A percentile compares a stretch with the other conserved stretches of the same genome.
These are phyloP conservation scores for Ochropacha duplaris DNA, from an alignment of 2,888 invertebrate species.

Conservation along the genomic window DNA sequence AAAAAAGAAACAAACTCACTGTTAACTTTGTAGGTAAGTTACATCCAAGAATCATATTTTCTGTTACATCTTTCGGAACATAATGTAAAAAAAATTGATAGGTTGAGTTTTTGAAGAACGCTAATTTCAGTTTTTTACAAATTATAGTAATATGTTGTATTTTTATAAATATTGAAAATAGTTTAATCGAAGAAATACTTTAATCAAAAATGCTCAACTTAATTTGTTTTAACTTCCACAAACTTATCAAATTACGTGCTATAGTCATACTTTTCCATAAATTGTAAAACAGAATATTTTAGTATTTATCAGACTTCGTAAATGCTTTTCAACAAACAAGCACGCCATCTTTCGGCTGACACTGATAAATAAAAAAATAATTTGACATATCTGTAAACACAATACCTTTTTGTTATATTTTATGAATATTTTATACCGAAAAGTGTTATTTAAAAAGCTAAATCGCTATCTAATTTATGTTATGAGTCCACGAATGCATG, in stretches of 20 bases:
- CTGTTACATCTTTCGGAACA: no score
- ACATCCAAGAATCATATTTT: no score
- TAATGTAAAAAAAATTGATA: not conserved
- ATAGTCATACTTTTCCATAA: not conserved
- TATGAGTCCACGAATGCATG: not conserved
- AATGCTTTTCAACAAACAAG: slow-evolving; percentile 24
- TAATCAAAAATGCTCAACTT: no score
- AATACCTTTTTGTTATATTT: slow-evolving; percentile 38
- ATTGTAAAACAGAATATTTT: not conserved
- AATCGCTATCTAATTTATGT: not conserved
- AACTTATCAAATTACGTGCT: not conserved
- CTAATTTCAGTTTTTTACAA: no score
- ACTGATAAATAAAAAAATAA: slow-evolving; percentile 18
- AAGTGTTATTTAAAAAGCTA: slow-evolving; percentile 11
- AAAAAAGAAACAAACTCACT: no score
- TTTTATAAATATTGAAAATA: no score
- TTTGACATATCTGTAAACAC: slow-evolving; percentile 43
- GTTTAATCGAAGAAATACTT: no score
- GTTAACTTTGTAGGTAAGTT: no score
- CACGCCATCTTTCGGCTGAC: slow-evolving; percentile 40
- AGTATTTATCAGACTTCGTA: slow-evolving; percentile 26
- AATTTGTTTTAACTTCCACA: no score
- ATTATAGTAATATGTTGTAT: no score
- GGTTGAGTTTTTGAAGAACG: not conserved
- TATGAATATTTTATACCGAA: slow-evolving; percentile 21